Percentiles rank a stretch among this genome's conserved stretches.
Evolutionary conservation across 2,113 vertebrate genomes (phyloP).

Genomic region (Sakesphorus luctuosus): DNA sequence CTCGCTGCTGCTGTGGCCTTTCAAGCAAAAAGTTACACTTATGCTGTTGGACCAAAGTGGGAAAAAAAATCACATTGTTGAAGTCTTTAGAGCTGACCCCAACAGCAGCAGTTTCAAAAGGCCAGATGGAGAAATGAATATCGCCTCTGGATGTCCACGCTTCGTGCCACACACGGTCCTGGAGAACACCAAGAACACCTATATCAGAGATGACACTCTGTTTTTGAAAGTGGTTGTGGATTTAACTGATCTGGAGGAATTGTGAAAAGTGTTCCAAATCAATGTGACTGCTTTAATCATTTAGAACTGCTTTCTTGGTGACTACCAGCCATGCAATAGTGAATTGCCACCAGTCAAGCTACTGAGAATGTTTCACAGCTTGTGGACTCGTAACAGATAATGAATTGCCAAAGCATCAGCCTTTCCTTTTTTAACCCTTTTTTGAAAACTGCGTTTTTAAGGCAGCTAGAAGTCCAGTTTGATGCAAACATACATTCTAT

Average conservation of each 20-base stretch:
- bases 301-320: neutral
- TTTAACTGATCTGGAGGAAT: slow-evolving; percentile 83
- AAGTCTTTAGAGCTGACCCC: slow-evolving; percentile 83
- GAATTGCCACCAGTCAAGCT: neutral
- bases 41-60: slow-evolving; percentile 87
- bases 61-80: slow-evolving; percentile 78
- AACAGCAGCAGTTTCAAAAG: slow-evolving; percentile 85
- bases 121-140: slow-evolving; percentile 84
- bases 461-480: neutral
- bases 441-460: neutral
- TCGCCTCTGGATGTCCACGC: slow-evolving; percentile 83
- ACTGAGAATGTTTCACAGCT: neutral
- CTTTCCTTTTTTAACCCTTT: slow-evolving; percentile 30
- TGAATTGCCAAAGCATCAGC: slow-evolving; percentile 18
- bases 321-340: neutral
- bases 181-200: slow-evolving; percentile 80
- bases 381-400: neutral
- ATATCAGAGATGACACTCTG: slow-evolving; percentile 85
- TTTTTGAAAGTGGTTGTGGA: slow-evolving; percentile 89
- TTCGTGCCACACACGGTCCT: slow-evolving; percentile 80
- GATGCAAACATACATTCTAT: neutral
- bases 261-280: slow-evolving; percentile 29
- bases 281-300: neutral
- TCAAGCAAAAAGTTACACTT: slow-evolving; percentile 87
- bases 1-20: slow-evolving; percentile 89